Conservation (phyloP, 2,113 vertebrate genomes). For the Gadus macrocephalus region DNA sequence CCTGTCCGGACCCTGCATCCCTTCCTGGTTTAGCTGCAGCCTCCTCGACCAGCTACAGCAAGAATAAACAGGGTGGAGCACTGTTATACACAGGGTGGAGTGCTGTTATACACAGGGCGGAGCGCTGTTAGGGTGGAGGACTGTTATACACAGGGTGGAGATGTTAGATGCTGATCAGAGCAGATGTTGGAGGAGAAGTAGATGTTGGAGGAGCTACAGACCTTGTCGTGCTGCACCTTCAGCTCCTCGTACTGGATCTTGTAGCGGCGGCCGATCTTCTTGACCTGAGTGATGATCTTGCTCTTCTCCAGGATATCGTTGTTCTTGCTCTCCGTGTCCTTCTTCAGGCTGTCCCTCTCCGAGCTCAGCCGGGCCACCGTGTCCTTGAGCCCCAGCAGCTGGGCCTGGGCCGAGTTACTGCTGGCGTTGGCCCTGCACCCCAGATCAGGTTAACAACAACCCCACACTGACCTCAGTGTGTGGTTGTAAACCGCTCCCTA, state of each 20-base stretch:
- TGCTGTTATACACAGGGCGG: too few species aligned
- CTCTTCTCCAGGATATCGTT: slow-evolving; percentile 88
- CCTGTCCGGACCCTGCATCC: slow-evolving; percentile 33
- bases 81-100: too few species aligned
- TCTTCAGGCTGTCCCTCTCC: slow-evolving; percentile 84
- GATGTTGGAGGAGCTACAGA: slow-evolving; percentile 32
- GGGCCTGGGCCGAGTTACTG: slow-evolving; percentile 82
- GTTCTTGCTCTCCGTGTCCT: slow-evolving; percentile 80
- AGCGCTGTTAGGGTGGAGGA: too few species aligned
- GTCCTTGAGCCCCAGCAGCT: slow-evolving; percentile 82
- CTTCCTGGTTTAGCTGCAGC: slow-evolving; percentile 65
- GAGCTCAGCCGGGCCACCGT: slow-evolving; percentile 75
- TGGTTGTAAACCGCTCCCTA: too few species aligned
- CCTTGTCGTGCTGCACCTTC: slow-evolving; percentile 91
- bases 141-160: too few species aligned
- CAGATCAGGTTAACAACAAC: neutral
- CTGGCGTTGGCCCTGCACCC: slow-evolving; percentile 55
- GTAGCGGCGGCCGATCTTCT: slow-evolving; percentile 95
- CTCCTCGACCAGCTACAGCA: slow-evolving; percentile 77
- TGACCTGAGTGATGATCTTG: slow-evolving; percentile 95
- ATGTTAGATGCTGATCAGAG: too few species aligned
- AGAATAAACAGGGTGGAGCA: neutral
- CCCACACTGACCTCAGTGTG: too few species aligned
- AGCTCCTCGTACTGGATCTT: slow-evolving; percentile 97
- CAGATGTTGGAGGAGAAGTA: too few species aligned